These are phyloP conservation scores for Microtus pennsylvanicus DNA, from an alignment of 2,113 vertebrate species.

Conservation along the genomic window DNA sequence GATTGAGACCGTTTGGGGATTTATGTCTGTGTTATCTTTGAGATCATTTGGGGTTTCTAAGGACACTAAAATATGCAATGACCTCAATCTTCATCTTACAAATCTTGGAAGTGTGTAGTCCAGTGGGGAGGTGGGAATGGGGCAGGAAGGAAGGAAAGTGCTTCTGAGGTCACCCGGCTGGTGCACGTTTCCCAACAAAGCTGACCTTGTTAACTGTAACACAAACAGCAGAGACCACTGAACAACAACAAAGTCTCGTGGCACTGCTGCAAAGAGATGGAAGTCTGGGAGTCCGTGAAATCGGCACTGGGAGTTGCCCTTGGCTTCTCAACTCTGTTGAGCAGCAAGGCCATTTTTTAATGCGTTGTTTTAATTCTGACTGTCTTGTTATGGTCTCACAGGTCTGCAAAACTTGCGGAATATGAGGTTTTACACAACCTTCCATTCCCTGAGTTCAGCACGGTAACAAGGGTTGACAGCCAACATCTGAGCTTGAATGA, in stretches of 20 bases:
- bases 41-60: conserved; percentile 33
- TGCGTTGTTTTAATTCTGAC: neutral
- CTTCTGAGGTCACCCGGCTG: conserved; percentile 15
- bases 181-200: conserved; percentile 7
- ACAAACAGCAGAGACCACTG: neutral
- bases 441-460: neutral
- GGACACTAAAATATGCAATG: conserved; percentile 5
- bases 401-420: neutral
- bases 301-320: neutral
- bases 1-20: neutral
- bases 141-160: neutral
- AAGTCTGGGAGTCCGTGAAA: neutral
- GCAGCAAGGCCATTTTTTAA: neutral
- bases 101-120: neutral
- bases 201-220: conserved; percentile 46
- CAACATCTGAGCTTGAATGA: neutral
- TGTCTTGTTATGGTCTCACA: neutral
- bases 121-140: neutral
- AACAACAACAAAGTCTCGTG: neutral
- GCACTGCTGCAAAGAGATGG: neutral
- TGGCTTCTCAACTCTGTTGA: neutral
- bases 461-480: neutral
- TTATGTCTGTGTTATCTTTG: neutral
- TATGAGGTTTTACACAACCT: neutral
- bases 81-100: neutral